Evolutionary conservation across 1,140 invertebrate genomes (phyloP), one percentile per base, ranked within the genome.

Genomic region (Camponotus floridanus): DNA sequence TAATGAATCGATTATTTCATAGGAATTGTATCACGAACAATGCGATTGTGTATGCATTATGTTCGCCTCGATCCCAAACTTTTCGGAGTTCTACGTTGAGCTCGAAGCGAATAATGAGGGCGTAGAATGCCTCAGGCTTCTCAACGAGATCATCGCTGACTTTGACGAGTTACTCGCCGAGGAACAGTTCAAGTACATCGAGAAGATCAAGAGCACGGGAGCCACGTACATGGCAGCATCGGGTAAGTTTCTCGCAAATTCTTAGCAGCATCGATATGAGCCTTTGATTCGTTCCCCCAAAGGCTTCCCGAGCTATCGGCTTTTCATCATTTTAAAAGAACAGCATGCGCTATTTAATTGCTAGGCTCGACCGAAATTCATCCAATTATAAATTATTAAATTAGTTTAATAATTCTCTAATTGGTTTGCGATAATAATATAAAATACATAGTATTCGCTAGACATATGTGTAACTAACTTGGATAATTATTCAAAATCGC

Each of bases 101-200:
- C 96, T 99, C 45, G 98, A 99, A 93, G 98, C 98, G 61, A 99
- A 98, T 94, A 98, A 99, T 94, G 98, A 99, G 94, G 99, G 99
- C 2, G 97, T 99, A 15, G 99, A 99, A 94, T 99, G 98, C 94
- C 96, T 99, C 39, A 95, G 98, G 62, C 96, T 99, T 0, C 96
- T 99, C 3, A 99, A 99, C 95, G 99, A 99, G 96, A 99, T 99
- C 91, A 99, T 99, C 76, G 98, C 98, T 0, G 98, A 99, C 95
- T 99, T 99, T 94, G 99, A 99, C 94, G 98, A 99, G 94, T 95
- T 99, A 70, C 96, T 99, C 0, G 97, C 97, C 6, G 98, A 99
- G 92, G 97, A 98, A 11, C 96, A 96, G 87, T 99, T 99, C 95
- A 97, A 96, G 88, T 98, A 97, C 95, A 98, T 99, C 88, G 99